Evolutionary conservation across 2,888 invertebrate genomes (phyloP).

Genomic region (Archips crataeganus): DNA sequence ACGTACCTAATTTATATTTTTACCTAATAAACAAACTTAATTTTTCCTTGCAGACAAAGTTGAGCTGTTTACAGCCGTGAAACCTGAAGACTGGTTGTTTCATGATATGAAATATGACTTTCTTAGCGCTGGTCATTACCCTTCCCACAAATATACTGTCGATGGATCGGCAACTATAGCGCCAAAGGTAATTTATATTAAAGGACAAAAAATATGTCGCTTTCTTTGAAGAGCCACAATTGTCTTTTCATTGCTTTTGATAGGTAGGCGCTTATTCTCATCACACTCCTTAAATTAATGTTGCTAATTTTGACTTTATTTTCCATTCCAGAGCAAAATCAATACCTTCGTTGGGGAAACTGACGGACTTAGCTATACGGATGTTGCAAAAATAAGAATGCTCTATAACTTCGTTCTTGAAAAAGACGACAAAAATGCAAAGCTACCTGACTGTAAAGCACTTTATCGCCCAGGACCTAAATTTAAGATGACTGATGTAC

Average conservation of each 20-base stretch:
- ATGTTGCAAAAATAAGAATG: conserved; percentile 17
- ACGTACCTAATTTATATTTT: neutral
- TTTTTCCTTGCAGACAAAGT: conserved; percentile 60
- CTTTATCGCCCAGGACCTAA: conserved; percentile 17
- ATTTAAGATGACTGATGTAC: neutral
- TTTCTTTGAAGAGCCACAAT: neutral
- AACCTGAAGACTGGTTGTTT: conserved; percentile 66
- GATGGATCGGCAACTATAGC: conserved; percentile 65
- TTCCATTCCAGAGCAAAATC: conserved; percentile 33
- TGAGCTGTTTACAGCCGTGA: conserved; percentile 57
- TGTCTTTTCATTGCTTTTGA: no score
- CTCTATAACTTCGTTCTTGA: conserved; percentile 1
- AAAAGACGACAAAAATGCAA: neutral
- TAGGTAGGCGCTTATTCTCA: no score
- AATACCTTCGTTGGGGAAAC: conserved; percentile 40
- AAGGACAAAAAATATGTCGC: neutral
- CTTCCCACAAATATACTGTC: conserved; percentile 59
- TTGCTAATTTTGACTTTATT: neutral
- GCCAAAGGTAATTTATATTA: conserved; percentile 51
- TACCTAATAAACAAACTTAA: conserved; percentile 1
- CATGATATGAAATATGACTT: conserved; percentile 65
- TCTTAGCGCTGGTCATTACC: conserved; percentile 67
- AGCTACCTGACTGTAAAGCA: conserved; percentile 8
- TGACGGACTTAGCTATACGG: conserved; percentile 45
- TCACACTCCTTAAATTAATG: neutral